Percentiles rank a stretch among this genome's conserved stretches.
Evolutionary conservation across 2,113 vertebrate genomes (phyloP).

Genomic region (Talpa occidentalis): DNA sequence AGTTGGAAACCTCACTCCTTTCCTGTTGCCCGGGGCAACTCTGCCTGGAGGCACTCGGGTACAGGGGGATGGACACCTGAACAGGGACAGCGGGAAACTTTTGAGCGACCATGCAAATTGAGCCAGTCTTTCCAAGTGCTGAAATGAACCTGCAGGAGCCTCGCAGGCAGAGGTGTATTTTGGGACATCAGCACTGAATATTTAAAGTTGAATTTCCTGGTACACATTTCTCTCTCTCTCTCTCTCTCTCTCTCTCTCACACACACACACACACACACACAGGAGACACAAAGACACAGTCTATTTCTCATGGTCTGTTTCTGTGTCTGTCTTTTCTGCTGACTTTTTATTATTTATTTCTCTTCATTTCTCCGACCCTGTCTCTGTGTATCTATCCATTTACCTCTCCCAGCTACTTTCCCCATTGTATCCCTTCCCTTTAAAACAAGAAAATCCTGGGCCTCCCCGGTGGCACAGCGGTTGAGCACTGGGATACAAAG

Average conservation of each 20-base stretch:
- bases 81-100: not conserved
- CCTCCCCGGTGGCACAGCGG: too few species aligned
- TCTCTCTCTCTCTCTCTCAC: not conserved
- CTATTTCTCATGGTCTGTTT: not conserved
- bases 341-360: not conserved
- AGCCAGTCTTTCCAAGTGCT: conserved; percentile 2
- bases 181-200: not conserved
- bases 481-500: too few species aligned
- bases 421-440: not conserved
- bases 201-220: conserved; percentile 8
- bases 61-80: not conserved
- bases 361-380: not conserved
- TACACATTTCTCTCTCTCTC: not conserved
- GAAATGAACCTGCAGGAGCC: conserved; percentile 38
- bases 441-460: not conserved
- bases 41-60: not conserved
- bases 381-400: not conserved
- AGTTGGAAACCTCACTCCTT: not conserved
- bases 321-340: not conserved
- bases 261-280: not conserved
- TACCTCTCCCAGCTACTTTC: not conserved
- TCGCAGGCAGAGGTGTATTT: conserved; percentile 54
- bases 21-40: not conserved
- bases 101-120: not conserved
- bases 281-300: not conserved